Conservation (phyloP, 2,888 invertebrate species). For the Drosophila ezoana region DNA sequence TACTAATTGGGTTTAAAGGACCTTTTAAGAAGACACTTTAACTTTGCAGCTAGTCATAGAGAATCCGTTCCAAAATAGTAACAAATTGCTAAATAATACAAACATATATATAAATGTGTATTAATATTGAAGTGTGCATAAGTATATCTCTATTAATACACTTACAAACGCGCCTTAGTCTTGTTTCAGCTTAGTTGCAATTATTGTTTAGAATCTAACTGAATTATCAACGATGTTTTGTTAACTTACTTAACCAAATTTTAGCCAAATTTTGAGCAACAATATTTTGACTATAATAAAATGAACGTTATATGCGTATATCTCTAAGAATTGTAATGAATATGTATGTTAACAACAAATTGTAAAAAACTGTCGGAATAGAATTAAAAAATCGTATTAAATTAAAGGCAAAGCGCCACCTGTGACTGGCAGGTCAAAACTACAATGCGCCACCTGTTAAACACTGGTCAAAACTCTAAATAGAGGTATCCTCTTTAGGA, state of each 20-base stretch:
- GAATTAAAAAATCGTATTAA: constrained; percentile 15
- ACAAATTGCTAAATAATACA: constrained; percentile 12
- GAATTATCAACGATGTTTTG: neutral
- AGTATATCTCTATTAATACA: constrained; percentile 5
- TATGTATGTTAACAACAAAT: constrained; percentile 16
- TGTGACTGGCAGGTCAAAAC: neutral
- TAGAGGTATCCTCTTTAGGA: no score
- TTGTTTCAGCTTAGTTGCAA: constrained; percentile 3
- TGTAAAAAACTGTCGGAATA: constrained; percentile 19
- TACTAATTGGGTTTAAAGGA: constrained; percentile 7
- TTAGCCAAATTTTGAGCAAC: constrained; percentile 35
- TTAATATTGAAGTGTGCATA: constrained; percentile 31
- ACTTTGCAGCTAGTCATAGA: constrained; percentile 16
- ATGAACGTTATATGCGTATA: constrained; percentile 12
- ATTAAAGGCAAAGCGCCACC: neutral
- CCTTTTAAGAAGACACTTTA: neutral
- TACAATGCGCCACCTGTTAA: no score
- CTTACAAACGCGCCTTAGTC: constrained; percentile 13
- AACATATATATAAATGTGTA: neutral
- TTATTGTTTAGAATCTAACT: neutral
- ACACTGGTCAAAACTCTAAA: no score
- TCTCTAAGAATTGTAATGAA: constrained; percentile 31
- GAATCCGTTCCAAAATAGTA: constrained; percentile 49
- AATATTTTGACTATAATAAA: constrained; percentile 17
- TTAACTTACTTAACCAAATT: neutral